A percentile compares a stretch with the other conserved stretches of the same genome.
Conservation (phyloP, 1,140 invertebrate species). For the Euborellia annulipes region DNA sequence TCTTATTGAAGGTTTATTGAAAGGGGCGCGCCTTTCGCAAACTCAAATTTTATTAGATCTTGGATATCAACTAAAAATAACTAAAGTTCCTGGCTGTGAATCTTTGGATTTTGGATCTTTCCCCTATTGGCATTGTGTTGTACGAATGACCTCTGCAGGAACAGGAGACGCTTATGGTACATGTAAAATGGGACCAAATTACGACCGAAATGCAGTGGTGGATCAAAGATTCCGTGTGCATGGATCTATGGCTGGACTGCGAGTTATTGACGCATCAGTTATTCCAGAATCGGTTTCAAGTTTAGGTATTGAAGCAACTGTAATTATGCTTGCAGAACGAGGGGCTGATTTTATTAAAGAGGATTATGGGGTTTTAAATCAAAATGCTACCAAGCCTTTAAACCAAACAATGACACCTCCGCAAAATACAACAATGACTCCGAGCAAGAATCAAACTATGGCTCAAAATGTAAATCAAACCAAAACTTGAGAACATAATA, state of each 20-base stretch:
- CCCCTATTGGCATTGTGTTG: conserved; percentile 24
- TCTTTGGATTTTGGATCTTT: conserved; percentile 36
- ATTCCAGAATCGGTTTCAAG: conserved; percentile 30
- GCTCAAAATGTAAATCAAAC: no score
- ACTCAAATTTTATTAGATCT: conserved; percentile 19
- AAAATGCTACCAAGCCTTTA: background rate
- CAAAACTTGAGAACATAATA: no score
- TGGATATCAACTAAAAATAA: conserved; percentile 13
- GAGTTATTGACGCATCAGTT: conserved; percentile 30
- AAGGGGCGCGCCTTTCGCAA: conserved; percentile 22
- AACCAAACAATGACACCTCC: background rate
- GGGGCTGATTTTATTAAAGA: conserved; percentile 33
- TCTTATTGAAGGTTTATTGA: conserved; percentile 24
- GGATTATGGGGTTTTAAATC: conserved; percentile 13
- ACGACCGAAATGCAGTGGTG: conserved; percentile 30
- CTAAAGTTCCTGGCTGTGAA: conserved; percentile 18
- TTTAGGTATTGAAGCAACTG: conserved; percentile 21
- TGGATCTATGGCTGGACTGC: conserved; percentile 21
- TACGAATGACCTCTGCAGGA: conserved; percentile 11
- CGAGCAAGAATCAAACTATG: no score
- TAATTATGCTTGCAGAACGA: conserved; percentile 35
- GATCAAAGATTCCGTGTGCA: conserved; percentile 30
- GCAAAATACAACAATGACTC: background rate
- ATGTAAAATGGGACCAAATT: conserved; percentile 31
- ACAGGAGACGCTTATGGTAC: conserved; percentile 27